These are phyloP conservation scores for Catharus fuscescens DNA, from an alignment of 2,113 vertebrate genomes.

Conservation along the genomic window DNA sequence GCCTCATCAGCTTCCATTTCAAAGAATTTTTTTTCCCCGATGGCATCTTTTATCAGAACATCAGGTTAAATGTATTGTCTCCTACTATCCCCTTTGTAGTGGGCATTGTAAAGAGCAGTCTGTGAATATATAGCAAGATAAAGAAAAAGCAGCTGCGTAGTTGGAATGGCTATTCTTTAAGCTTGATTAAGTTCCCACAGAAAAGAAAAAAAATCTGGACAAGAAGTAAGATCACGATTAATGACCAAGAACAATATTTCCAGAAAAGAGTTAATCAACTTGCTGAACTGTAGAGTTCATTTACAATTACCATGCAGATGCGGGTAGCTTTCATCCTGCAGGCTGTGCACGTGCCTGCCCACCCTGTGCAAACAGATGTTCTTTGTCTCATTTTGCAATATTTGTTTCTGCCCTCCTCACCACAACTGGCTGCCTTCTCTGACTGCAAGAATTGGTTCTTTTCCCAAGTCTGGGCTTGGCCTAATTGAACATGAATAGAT, in stretches of 20 bases:
- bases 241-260: neutral
- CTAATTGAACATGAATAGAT: constrained; percentile 20
- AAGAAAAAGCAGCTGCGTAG: neutral
- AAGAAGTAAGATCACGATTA: neutral
- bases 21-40: neutral
- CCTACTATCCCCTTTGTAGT: neutral
- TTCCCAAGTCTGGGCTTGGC: neutral
- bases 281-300: neutral
- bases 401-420: neutral
- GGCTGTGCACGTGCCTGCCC: neutral
- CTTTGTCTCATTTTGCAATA: neutral
- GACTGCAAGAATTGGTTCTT: neutral
- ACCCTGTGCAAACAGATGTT: neutral
- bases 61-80: constrained; percentile 21
- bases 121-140: neutral
- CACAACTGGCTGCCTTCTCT: neutral
- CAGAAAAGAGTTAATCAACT: neutral
- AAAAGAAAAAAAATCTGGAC: neutral
- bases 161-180: neutral
- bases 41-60: neutral
- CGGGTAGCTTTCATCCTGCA: neutral
- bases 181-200: neutral
- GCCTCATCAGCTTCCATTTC: constrained; percentile 49
- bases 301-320: neutral
- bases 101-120: neutral